Evolutionary conservation across 2,888 invertebrate genomes (phyloP).

Genomic region (Autographa gamma): DNA sequence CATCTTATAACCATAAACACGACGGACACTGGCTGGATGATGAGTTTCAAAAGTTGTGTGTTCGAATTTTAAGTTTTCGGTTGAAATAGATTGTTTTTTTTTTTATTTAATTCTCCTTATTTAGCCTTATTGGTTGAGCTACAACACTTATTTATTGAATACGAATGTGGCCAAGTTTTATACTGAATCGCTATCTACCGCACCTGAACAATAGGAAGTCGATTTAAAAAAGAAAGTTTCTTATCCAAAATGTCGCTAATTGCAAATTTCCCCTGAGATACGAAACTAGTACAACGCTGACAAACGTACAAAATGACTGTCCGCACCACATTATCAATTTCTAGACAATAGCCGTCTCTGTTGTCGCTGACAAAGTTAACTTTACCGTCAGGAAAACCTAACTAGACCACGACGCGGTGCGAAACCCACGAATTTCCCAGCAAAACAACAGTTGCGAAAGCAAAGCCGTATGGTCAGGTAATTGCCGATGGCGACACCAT

Average conservation of each 20-base stretch:
- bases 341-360: slow-evolving; percentile 72
- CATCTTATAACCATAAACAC: slow-evolving; percentile 54
- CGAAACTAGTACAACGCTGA: slow-evolving; percentile 64
- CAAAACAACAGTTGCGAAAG: slow-evolving; percentile 59
- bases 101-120: no score
- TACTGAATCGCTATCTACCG: neutral
- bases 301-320: slow-evolving; percentile 69
- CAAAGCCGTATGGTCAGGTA: slow-evolving; percentile 66
- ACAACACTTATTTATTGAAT: neutral
- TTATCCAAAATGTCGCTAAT: slow-evolving; percentile 42
- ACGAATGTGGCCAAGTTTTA: neutral
- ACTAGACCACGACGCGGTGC: slow-evolving; percentile 41
- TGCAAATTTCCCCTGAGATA: slow-evolving; percentile 75
- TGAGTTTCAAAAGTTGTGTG: slow-evolving; percentile 35
- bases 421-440: slow-evolving; percentile 52
- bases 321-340: slow-evolving; percentile 77
- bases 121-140: no score
- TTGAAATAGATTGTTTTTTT: neutral
- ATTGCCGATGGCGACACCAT: slow-evolving; percentile 83
- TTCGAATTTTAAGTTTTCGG: neutral
- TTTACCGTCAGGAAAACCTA: slow-evolving; percentile 45
- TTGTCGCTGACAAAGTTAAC: slow-evolving; percentile 55
- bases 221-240: slow-evolving; percentile 34
- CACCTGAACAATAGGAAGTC: slow-evolving; percentile 11
- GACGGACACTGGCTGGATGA: slow-evolving; percentile 44